Evolutionary conservation across 2,797 vertebrate genomes (phyloP), one percentile per base, ranked within the genome.

Genomic region (Tarsius wallacei): DNA sequence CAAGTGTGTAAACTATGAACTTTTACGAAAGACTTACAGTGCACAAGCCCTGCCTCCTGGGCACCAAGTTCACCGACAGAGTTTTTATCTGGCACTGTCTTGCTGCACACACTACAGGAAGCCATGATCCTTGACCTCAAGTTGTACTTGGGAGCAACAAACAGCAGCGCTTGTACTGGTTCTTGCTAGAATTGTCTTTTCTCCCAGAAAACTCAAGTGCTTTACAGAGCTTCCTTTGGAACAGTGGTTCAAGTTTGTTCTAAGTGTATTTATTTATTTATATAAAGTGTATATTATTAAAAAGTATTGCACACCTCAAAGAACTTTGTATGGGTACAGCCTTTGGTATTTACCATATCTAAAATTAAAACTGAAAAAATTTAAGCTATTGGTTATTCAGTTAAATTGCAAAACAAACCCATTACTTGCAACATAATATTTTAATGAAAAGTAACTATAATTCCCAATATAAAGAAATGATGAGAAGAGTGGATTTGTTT

Each of bases 361-460:
- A 90, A 93, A 96, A 95, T 47, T 76, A 87, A 66, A 87, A 66
- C 55, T 57, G n/a, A 31, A 83, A 94, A 94, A 82, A 22, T 2
- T n/a, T 70, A 55, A 96, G 73, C 15, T 36, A 76, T 22, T 76
- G 51, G 16, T 80, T 92, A 94, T 21, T 91, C 26, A 74, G 31
- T 96, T 66, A 73, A 85, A 94, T 87, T 63, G 42, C 51, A 96
- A 47, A 73, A 77, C 24, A 64, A 88, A 19, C 47, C 26, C 14
- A 59, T 49, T 55, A 86, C 2, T 49, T 42, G 42, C 55, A 91
- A 88, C 17, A 28, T n/a, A 87, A 24, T 64, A 78, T 21, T 64
- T 76, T 64, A 85, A 80, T 81, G 63, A 74, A 90, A 93, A 84
- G 61, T 24, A 92, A 55, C 36, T 84, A 2, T 47, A 73, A 83